Evolutionary conservation across 1,140 invertebrate species (phyloP).

Genomic region (Diachasmimorpha longicaudata): DNA sequence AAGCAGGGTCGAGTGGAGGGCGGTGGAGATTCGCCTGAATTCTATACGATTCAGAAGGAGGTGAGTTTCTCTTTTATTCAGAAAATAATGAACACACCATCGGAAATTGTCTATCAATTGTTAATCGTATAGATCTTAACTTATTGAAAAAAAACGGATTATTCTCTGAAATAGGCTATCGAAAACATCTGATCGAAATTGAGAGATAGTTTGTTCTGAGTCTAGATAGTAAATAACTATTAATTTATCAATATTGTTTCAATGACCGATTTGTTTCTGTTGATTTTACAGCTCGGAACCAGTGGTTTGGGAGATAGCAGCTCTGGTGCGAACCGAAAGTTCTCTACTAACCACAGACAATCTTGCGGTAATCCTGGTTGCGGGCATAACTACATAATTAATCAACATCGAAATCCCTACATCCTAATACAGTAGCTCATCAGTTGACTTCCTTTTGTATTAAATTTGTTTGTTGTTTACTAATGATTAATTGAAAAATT

Average conservation of each 20-base stretch:
- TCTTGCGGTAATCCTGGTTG: constrained; percentile 65
- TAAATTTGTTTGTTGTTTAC: background rate
- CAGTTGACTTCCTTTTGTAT: background rate
- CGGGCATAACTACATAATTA: constrained; percentile 62
- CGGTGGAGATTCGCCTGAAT: constrained; percentile 67
- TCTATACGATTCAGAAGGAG: constrained; percentile 80
- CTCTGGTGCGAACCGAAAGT: constrained; percentile 64
- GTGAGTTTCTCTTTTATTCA: constrained; percentile 54
- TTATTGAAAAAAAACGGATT: too few species aligned
- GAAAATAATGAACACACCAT: background rate
- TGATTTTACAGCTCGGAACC: constrained; percentile 58
- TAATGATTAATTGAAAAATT: background rate
- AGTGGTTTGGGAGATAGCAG: constrained; percentile 62
- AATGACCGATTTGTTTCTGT: constrained; percentile 27
- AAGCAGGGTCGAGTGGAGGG: constrained; percentile 73
- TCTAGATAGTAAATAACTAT: too few species aligned
- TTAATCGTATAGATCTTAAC: too few species aligned
- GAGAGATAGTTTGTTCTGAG: too few species aligned
- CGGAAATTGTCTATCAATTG: too few species aligned
- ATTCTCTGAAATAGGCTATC: too few species aligned
- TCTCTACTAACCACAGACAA: constrained; percentile 65
- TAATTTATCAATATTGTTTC: constrained; percentile 11
- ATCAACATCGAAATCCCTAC: constrained; percentile 44
- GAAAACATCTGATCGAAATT: too few species aligned
- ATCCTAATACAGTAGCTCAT: background rate